phyloP scores from a whole-genome alignment of 1,140 invertebrate species.

The Solenopsis fugax region DNA sequence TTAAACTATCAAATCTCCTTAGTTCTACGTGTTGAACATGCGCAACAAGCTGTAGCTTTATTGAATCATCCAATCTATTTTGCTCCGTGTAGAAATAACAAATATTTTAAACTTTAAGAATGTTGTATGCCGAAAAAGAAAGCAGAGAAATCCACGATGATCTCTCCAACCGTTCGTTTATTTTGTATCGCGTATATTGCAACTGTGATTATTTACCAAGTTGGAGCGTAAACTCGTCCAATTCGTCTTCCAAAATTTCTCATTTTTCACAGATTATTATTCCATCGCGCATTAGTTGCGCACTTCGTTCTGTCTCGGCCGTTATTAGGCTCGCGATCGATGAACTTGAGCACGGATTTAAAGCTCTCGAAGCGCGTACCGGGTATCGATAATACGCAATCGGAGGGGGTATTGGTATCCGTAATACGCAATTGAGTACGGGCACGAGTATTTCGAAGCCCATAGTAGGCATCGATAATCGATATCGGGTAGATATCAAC shows the following conservation, averaged over 20 bases:
- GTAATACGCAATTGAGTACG: constrained; percentile 62
- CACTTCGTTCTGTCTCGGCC: constrained; percentile 23
- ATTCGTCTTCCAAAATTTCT: constrained; percentile 4
- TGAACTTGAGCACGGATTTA: constrained; percentile 57
- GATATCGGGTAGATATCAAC: constrained; percentile 57
- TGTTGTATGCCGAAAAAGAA: background rate
- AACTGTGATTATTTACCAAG: background rate
- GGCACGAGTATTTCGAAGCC: constrained; percentile 45
- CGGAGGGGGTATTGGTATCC: constrained; percentile 45
- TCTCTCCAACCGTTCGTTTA: background rate
- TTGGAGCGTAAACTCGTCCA: too few relatives aligned
- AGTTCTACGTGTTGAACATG: too few relatives aligned
- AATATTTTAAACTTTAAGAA: background rate
- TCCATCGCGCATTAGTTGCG: constrained; percentile 16
- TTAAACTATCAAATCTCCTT: too few relatives aligned
- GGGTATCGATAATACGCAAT: constrained; percentile 56
- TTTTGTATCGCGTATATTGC: background rate
- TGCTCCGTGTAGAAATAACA: background rate
- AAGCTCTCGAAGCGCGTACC: constrained; percentile 52
- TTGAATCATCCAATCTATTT: too few relatives aligned
- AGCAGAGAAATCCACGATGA: background rate
- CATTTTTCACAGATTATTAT: constrained; percentile 1
- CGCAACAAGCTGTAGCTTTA: too few relatives aligned
- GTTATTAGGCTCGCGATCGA: constrained; percentile 42
- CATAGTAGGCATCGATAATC: constrained; percentile 54